A percentile compares a stretch with the other conserved stretches of the same genome.
phyloP scores from a whole-genome alignment of 2,113 vertebrate genomes.

The Bos indicus region DNA sequence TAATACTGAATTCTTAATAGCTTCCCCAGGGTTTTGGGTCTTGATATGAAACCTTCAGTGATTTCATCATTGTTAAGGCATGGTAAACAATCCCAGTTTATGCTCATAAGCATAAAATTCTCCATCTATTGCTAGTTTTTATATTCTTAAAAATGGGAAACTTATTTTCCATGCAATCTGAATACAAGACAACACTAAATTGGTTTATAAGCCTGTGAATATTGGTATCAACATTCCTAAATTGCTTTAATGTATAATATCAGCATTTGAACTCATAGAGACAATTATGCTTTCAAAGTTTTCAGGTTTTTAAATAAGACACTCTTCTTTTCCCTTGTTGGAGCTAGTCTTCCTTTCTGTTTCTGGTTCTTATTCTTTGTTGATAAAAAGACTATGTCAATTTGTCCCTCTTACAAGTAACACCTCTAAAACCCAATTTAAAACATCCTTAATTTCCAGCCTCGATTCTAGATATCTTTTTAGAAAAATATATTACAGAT shows the following conservation, averaged over 20 bases:
- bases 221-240: slow-evolving; percentile 52
- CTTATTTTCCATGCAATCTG: slow-evolving; percentile 57
- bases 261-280: slow-evolving; percentile 44
- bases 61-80: slow-evolving; percentile 69
- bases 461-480: neutral
- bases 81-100: slow-evolving; percentile 67
- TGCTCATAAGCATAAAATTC: slow-evolving; percentile 52
- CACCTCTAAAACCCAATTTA: neutral
- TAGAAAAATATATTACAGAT: neutral
- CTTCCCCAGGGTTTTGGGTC: slow-evolving; percentile 68
- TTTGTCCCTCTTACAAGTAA: neutral
- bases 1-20: slow-evolving; percentile 72
- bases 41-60: slow-evolving; percentile 56
- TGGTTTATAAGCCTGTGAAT: slow-evolving; percentile 39
- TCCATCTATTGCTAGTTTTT: slow-evolving; percentile 50
- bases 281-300: slow-evolving; percentile 29
- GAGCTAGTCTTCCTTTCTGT: neutral
- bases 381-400: neutral
- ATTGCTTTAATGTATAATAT: slow-evolving; percentile 52
- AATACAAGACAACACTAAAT: slow-evolving; percentile 62
- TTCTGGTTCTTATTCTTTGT: neutral
- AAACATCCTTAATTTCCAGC: neutral
- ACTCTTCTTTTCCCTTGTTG: neutral
- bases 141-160: slow-evolving; percentile 53
- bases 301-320: slow-evolving; percentile 38